Base-by-base conservation (phyloP, 2,888 invertebrate species). In the Polydrusus tereticollis region DNA sequence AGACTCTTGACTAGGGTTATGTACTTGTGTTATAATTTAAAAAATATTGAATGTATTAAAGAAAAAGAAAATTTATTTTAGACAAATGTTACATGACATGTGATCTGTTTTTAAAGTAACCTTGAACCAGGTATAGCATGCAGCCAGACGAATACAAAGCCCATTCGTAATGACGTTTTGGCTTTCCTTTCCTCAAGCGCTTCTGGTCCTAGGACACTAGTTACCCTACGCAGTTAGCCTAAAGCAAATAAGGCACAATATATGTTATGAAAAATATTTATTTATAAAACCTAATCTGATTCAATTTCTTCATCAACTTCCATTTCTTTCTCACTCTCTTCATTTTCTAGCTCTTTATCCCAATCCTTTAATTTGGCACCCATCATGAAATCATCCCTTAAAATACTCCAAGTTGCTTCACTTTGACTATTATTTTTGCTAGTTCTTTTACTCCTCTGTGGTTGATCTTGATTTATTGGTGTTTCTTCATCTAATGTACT, bases 311-410 rank as follows among this genome's bases (percentile, higher is more conserved):
- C 29, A 23, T 73, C 70, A 41, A 62, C 8, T 60, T 76, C 76
- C 21, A 58, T 55, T 69, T 76, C 76, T 8, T 52, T 47, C 16
- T 76, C 69, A 12, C 45, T 43, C 14, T 75, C 73, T 5, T 72
- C 69, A 62, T 76, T 74, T 63, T 86, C 82, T 59, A 83, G 83
- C 78, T 93, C 90, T 85, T 94, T 94, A 82, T 96, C 95, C 97
- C 97, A 97, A 85, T 96, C 95, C 86, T 95, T 96, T 86, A 96
- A 89, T 86, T 93, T 93, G 29, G 93, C 92, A 75, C 93, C 94
- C 89, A 94, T 93, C 91, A 95, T 94, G 83, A 94, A 97, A 85
- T 97, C 95, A 81, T 96, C 94, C 75, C 93, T 87, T 23, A 92
- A 82, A 38, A 91, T 91, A 86, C 86, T 89, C 92, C 92, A 92